These are phyloP conservation scores for Kryptolebias marmoratus DNA, from an alignment of 2,113 vertebrate species.

Conservation along the genomic window DNA sequence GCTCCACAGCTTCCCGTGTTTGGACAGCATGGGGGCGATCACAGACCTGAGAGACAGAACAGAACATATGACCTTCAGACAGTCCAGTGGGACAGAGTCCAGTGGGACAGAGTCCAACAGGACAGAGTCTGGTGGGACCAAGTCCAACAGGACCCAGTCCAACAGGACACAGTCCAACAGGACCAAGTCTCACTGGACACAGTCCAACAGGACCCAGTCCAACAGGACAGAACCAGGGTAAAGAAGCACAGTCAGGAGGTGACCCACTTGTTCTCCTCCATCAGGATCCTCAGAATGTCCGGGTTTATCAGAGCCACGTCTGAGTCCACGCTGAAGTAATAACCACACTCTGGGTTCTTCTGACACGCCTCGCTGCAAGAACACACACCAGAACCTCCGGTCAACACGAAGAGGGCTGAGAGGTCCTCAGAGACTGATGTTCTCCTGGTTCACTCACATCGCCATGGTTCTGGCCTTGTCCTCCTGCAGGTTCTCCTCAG, in stretches of 20 bases:
- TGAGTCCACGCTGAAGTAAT: slow-evolving; percentile 74
- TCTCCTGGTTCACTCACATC: slow-evolving; percentile 53
- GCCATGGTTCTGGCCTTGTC: slow-evolving; percentile 65
- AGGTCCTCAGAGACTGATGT: neutral
- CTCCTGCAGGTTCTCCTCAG: slow-evolving; percentile 67
- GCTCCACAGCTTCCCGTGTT: slow-evolving; percentile 74
- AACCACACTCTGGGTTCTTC: slow-evolving; percentile 64
- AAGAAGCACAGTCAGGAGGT: too few species aligned
- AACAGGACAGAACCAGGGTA: accelerated
- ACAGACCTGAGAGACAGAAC: slow-evolving; percentile 42
- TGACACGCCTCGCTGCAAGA: slow-evolving; percentile 46
- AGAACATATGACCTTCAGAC: neutral
- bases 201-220: too few species aligned
- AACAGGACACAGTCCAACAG: neutral
- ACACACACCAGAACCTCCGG: neutral
- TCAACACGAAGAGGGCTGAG: too few species aligned
- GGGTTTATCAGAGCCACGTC: slow-evolving; percentile 66
- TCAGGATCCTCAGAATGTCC: slow-evolving; percentile 56
- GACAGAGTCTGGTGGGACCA: too few species aligned
- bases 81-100: too few species aligned
- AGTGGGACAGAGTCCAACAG: too few species aligned
- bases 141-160: neutral
- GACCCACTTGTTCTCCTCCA: slow-evolving; percentile 69
- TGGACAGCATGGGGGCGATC: slow-evolving; percentile 66
- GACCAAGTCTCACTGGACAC: too few species aligned